Base-by-base conservation (phyloP, 2,113 vertebrate genomes). In the Mormyrus iriodes region DNA sequence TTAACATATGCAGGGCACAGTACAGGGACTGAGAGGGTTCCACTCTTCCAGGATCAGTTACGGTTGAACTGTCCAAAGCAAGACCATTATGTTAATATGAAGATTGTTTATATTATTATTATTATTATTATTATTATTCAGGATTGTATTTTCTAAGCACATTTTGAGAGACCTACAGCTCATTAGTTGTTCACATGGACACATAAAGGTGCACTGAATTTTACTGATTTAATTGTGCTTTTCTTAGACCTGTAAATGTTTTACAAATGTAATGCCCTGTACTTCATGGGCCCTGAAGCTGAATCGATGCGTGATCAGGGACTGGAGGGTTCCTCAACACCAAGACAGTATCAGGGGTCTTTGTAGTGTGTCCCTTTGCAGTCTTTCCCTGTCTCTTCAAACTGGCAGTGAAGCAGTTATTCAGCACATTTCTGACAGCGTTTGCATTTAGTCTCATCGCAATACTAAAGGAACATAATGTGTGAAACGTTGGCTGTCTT, bases 1-100 rank as follows among this genome's bases (percentile, higher is more conserved):
- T 88, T 88, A 88, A 82, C 73, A 90, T 83, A 61, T 90, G 52
- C 73, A 35, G n/a, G 73, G 4, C 15, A 53, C 48, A n/a, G n/a
- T 46, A 65, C 27, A 51, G 46, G 27, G n/a, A n/a, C 48, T 15
- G 31, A 39, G 10, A 7, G 58, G 35, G 48, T 69, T 21, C 31
- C 61, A 73, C 85, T 76, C 12, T 44, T 87, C 31, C 19, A n/a
- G 48, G n/a, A 52, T n/a, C 84, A 86, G 42, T 89, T 39, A 52
- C 12, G 19, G 55, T 15, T 42, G 3, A 82, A 82, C 76, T 79
- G 1, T 42, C 53, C 53, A 61, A 39, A 87, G 35, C 52, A 46
- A 46, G 4, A 39, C 69, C 15, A 39, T 7, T 39, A 19, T 15
- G 85, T 52, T 52, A 31, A 46, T 48, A 10, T 48, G 39, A 10